Base-by-base conservation (phyloP, 2,113 vertebrate genomes). In the Sinocyclocheilus rhinocerous region DNA sequence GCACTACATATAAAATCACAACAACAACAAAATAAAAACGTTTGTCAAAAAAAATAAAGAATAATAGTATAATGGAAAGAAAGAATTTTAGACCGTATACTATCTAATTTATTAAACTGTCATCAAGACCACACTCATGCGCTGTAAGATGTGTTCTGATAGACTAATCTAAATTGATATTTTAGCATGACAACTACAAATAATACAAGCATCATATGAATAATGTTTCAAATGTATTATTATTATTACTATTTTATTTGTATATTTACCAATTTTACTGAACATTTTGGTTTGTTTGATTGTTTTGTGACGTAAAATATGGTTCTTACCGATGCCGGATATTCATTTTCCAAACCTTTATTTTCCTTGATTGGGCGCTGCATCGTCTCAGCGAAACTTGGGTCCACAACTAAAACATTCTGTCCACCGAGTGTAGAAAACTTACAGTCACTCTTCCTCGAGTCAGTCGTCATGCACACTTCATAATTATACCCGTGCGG, bases 371-470 rank as follows among this genome's bases (percentile, higher is more conserved):
- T 72, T 2, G 83, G 12, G 10, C 1, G 72, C 5, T 84, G 70
- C 75, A 90, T 39, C 45, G 45, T 48, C 45, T 48, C 45, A 48
- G 45, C 1, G 42, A 76, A 86, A 85, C 76, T 80, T 7, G 39
- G 76, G 6, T 89, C 89, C 65, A 90, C 9, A 4, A 87, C 69
- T 81, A 89, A 50, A 26, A 89, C 29, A 45, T 45, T 88, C 42
- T 91, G 75, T 15, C 72, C 76, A 48, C 77, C 72, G 33, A 88
- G 87, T 76, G 85, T 90, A 39, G 75, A 29, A 57, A 81, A 87
- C 72, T 88, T 91, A 20, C 52, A 70, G 55, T 95, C 95, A 6
- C 84, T 90, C n/a, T 87, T 90, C 80, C 88, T 83, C 52, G 86
- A 88, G 57, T 88, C 84, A 50, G 88, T 89, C 1, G 86, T 86